Evolutionary conservation across 2,888 invertebrate genomes (phyloP).

Genomic region (Drosophila niveifrons): DNA sequence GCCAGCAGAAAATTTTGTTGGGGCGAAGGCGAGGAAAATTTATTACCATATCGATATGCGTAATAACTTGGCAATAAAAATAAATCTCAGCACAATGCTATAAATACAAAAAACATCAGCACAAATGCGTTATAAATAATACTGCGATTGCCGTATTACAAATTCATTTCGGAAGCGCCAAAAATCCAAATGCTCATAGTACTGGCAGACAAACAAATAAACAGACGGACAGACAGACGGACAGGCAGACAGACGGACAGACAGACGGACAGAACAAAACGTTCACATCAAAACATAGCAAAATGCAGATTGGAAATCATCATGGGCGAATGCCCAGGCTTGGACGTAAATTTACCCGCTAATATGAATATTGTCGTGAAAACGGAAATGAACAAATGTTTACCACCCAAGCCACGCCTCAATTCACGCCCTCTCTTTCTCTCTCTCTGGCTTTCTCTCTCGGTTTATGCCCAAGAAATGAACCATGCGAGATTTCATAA

Average conservation of each 20-base stretch:
- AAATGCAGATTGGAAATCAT: conserved; percentile 66
- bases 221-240: conserved; percentile 23
- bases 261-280: conserved; percentile 16
- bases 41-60: conserved; percentile 81
- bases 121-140: conserved; percentile 78
- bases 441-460: no score
- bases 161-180: conserved; percentile 69
- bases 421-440: conserved; percentile 10
- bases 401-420: conserved; percentile 15
- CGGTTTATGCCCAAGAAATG: conserved; percentile 64
- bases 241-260: background rate
- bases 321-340: conserved; percentile 59
- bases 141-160: conserved; percentile 71
- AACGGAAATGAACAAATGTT: conserved; percentile 76
- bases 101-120: conserved; percentile 78
- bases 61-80: conserved; percentile 82
- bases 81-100: conserved; percentile 77
- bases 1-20: conserved; percentile 52
- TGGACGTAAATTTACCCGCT: conserved; percentile 70
- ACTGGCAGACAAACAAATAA: conserved; percentile 41
- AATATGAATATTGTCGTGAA: conserved; percentile 79
- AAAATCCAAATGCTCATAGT: conserved; percentile 26
- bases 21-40: conserved; percentile 62
- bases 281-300: conserved; percentile 51
- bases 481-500: conserved; percentile 76